These are phyloP conservation scores for Protobothrops mucrosquamatus DNA, from an alignment of 2,113 vertebrate genomes.

Conservation along the genomic window DNA sequence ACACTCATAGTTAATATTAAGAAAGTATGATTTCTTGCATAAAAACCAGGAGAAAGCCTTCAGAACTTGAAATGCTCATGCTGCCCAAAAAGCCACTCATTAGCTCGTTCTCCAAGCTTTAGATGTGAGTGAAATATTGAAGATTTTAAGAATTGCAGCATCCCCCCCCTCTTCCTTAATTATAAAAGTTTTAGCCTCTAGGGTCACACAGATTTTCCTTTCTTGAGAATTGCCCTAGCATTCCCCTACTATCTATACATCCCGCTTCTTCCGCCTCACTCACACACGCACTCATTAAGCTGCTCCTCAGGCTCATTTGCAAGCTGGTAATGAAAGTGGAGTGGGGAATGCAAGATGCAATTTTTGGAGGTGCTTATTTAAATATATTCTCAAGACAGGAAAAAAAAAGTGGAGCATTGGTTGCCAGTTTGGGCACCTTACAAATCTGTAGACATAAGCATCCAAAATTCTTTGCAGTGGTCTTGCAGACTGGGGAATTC, in stretches of 20 bases:
- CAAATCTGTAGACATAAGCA: background rate
- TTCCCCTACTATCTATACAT: no score
- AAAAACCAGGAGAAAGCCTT: background rate
- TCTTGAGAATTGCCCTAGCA: no score
- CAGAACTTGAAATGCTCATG: background rate
- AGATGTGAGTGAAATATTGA: background rate
- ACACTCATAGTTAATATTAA: background rate
- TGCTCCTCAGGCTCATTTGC: background rate
- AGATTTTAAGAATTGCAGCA: background rate
- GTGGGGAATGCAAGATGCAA: background rate
- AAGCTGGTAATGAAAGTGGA: background rate
- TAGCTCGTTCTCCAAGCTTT: background rate
- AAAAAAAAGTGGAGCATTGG: background rate
- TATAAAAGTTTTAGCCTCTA: background rate
- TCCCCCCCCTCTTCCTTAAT: background rate
- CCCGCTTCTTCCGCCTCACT: no score
- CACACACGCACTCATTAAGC: background rate
- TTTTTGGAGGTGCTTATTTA: background rate
- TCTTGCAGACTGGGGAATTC: background rate
- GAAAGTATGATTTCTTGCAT: background rate
- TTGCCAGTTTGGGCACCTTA: background rate
- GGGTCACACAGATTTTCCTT: background rate
- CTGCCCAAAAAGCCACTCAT: background rate
- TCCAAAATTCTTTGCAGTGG: background rate
- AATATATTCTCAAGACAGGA: background rate